These are phyloP conservation scores for Drosophila pachea DNA, from an alignment of 1,140 invertebrate genomes.

Conservation along the genomic window DNA sequence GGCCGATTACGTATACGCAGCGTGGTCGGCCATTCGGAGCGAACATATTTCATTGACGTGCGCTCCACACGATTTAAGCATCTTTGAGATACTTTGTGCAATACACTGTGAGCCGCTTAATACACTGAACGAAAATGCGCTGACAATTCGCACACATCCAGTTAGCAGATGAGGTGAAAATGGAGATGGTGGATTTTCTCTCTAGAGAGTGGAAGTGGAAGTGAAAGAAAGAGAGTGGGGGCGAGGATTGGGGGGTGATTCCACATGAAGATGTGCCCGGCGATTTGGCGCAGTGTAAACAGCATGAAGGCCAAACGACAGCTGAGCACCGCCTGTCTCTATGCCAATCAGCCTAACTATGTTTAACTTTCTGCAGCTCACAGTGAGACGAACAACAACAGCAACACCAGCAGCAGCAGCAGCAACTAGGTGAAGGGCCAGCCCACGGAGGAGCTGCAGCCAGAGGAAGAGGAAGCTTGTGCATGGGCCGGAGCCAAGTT, in stretches of 20 bases:
- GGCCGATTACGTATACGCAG: constrained; percentile 18
- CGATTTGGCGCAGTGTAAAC: constrained; percentile 17
- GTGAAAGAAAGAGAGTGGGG: background rate
- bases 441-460: constrained; percentile 14
- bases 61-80: constrained; percentile 19
- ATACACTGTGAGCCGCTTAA: constrained; percentile 23
- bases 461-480: background rate
- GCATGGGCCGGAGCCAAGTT: constrained; percentile 52
- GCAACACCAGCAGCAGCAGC: constrained; percentile 14
- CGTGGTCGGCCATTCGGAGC: background rate
- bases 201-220: background rate
- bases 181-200: background rate
- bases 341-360: constrained; percentile 44
- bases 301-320: constrained; percentile 15
- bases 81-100: constrained; percentile 34
- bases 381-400: constrained; percentile 10
- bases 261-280: background rate
- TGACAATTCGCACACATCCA: background rate
- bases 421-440: constrained; percentile 22
- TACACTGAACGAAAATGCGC: constrained; percentile 11
- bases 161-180: background rate
- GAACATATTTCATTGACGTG: constrained; percentile 18
- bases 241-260: background rate
- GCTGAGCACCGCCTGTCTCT: constrained; percentile 23
- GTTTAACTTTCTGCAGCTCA: constrained; percentile 41